A percentile compares a stretch with the other conserved stretches of the same genome.
phyloP scores from a whole-genome alignment of 2,113 vertebrate genomes.

The Laticauda laticaudata region DNA sequence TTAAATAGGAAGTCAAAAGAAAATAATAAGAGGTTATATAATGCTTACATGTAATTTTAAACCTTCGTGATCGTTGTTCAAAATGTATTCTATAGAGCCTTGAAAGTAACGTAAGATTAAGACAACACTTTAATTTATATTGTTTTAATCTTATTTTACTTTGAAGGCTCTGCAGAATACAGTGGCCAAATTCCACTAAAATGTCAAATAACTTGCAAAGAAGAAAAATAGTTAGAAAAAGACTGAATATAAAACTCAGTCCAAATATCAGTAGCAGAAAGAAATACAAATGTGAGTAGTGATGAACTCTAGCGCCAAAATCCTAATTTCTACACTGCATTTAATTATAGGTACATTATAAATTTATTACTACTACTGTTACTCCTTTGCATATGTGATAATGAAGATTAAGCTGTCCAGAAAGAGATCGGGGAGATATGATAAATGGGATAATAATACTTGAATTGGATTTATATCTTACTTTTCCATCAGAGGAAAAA shows the following conservation, averaged over 20 bases:
- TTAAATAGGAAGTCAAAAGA: background rate
- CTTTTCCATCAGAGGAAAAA: background rate
- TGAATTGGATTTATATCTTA: background rate
- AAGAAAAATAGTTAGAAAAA: background rate
- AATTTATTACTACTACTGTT: background rate
- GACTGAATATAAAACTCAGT: background rate
- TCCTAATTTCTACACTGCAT: background rate
- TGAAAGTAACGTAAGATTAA: background rate
- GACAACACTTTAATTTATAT: background rate
- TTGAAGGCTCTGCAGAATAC: background rate
- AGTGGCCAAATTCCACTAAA: background rate
- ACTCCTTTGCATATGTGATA: background rate
- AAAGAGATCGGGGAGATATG: background rate
- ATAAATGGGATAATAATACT: background rate
- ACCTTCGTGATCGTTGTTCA: background rate
- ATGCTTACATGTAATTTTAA: background rate
- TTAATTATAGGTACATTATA: background rate
- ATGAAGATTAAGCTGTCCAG: background rate
- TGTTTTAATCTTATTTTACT: background rate
- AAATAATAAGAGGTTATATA: background rate
- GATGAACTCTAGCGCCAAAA: background rate
- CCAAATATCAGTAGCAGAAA: background rate
- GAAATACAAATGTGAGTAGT: background rate
- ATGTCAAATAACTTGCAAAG: background rate
- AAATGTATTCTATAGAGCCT: background rate